Percentiles rank a stretch among this genome's conserved stretches.
Evolutionary conservation across 2,888 invertebrate genomes (phyloP).

Genomic region (Rhogogaster chlorosoma): DNA sequence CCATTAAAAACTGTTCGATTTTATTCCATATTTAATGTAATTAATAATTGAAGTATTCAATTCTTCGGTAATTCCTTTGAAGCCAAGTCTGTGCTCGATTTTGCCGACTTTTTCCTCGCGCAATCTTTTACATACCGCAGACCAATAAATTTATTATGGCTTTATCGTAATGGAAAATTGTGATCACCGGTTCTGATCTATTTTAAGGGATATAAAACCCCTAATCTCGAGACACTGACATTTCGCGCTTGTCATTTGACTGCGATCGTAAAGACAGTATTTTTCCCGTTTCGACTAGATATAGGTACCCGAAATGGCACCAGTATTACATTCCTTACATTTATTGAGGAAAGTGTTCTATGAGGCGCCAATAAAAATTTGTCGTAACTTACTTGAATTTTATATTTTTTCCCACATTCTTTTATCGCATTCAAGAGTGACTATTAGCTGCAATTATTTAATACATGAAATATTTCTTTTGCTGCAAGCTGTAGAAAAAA

Average conservation of each 20-base stretch:
- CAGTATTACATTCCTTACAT: conserved; percentile 2
- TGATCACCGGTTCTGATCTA: conserved; percentile 12
- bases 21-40: neutral
- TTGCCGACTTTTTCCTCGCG: neutral
- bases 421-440: neutral
- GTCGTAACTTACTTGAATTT: neutral
- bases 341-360: neutral
- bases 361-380: neutral
- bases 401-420: neutral
- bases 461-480: neutral
- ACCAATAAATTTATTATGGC: conserved; percentile 20
- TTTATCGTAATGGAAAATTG: neutral
- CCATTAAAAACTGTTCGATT: neutral
- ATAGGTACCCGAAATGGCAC: conserved; percentile 11
- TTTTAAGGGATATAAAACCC: conserved; percentile 13
- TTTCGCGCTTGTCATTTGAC: neutral
- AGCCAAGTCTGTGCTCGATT: neutral
- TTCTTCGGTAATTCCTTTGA: neutral
- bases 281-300: neutral
- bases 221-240: neutral
- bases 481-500: neutral
- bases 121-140: neutral
- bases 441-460: neutral
- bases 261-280: conserved; percentile 13
- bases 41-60: neutral